phyloP scores from a whole-genome alignment of 2,113 vertebrate genomes.

The Cyprinus carpio region DNA sequence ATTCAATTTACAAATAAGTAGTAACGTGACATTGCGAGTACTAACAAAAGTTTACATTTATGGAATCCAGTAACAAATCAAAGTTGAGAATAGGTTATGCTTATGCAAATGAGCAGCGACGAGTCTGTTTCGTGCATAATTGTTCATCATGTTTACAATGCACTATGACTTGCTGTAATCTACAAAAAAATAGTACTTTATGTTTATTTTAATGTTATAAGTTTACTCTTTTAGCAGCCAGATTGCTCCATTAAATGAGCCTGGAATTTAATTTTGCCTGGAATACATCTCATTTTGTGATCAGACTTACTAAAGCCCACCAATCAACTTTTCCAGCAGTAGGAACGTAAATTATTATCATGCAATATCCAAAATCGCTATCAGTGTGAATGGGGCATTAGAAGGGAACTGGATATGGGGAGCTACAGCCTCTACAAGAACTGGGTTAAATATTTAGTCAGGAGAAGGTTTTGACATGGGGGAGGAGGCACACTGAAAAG shows the following conservation, averaged over 20 bases:
- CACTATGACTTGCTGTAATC: background rate
- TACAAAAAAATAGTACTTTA: background rate
- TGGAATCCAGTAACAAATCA: background rate
- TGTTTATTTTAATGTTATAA: background rate
- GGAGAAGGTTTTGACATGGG: slow-evolving; percentile 27
- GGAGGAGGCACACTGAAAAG: slow-evolving; percentile 39
- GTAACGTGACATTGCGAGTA: too few relatives aligned
- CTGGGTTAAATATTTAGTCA: slow-evolving; percentile 47
- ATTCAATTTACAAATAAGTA: too few relatives aligned
- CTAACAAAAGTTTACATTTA: too few relatives aligned
- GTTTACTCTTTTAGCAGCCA: background rate
- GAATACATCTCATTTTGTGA: background rate
- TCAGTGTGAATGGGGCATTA: background rate
- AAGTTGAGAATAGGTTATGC: background rate
- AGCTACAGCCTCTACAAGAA: slow-evolving; percentile 31
- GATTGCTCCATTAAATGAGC: background rate
- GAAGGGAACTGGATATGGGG: slow-evolving; percentile 41
- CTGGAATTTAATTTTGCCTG: background rate
- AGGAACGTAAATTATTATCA: background rate
- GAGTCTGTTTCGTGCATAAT: background rate
- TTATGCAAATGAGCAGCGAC: background rate
- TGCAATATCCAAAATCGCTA: background rate
- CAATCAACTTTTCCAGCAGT: background rate
- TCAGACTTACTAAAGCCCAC: background rate
- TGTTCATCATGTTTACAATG: background rate